Conservation (phyloP, 2,797 vertebrate genomes). For the Dromococcyx pavoninus region DNA sequence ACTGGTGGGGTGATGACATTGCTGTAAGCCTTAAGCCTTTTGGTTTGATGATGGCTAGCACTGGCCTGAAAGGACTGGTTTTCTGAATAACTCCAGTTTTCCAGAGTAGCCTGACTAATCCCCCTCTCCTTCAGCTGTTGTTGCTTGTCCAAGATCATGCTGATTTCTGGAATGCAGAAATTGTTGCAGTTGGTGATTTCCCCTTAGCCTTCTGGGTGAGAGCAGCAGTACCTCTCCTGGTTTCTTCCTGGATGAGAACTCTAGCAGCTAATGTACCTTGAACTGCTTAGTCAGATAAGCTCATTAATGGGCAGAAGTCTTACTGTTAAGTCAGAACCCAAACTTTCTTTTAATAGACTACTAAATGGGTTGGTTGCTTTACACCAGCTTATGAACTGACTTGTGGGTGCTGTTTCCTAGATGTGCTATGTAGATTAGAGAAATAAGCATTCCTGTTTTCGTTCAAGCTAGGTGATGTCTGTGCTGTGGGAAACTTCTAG, state of each 20-base stretch:
- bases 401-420: conserved; percentile 2
- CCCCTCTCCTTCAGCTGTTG: neutral
- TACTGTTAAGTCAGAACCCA: conserved; percentile 51
- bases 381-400: conserved; percentile 19
- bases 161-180: conserved; percentile 31
- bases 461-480: neutral
- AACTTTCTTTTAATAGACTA: conserved; percentile 65
- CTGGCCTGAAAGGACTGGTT: neutral
- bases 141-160: neutral
- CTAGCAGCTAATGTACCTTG: conserved; percentile 42
- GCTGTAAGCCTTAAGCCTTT: neutral
- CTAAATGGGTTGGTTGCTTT: conserved; percentile 50
- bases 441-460: neutral
- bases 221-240: neutral
- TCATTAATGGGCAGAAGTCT: conserved; percentile 57
- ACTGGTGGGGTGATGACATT: neutral
- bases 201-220: neutral
- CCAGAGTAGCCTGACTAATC: neutral
- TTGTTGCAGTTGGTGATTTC: neutral
- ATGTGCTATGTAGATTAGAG: neutral
- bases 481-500: neutral
- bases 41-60: neutral
- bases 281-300: conserved; percentile 66
- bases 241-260: conserved; percentile 20
- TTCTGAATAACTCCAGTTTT: neutral